A percentile compares a stretch with the other conserved stretches of the same genome.
Conservation (phyloP, 1,140 invertebrate species). For the Heliothis subflexa region DNA sequence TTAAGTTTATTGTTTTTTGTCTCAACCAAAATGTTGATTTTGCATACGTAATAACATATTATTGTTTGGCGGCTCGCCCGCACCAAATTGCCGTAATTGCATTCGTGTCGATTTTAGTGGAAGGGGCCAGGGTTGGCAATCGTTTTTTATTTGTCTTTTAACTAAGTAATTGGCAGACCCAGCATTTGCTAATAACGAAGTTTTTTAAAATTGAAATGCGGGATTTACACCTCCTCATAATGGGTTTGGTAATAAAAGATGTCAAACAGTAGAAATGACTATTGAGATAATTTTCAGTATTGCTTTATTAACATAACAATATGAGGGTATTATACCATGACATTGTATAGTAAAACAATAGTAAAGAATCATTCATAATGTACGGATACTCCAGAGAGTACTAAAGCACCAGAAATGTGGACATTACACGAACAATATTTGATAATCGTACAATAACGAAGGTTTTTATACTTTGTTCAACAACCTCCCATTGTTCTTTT, state of each 20-base stretch:
- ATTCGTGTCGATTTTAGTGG: conserved; percentile 3
- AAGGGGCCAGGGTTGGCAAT: neutral
- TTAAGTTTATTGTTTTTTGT: conserved; percentile 1
- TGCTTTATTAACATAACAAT: conserved; percentile 16
- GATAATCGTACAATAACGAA: conserved; percentile 17
- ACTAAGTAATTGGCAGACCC: neutral
- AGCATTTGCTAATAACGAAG: neutral
- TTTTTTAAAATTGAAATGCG: no score
- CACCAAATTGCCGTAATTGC: conserved; percentile 7
- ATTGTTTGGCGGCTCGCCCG: neutral
- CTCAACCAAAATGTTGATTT: conserved; percentile 10
- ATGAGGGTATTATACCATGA: conserved; percentile 16
- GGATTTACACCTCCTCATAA: neutral
- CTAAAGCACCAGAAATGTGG: conserved; percentile 17
- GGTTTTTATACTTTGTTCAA: conserved; percentile 53
- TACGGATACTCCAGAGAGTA: neutral
- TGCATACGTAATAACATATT: conserved; percentile 15
- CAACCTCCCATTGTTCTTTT: conserved; percentile 58
- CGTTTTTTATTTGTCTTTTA: conserved; percentile 3
- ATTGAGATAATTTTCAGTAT: conserved; percentile 2
- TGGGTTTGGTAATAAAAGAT: neutral
- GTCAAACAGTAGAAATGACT: neutral
- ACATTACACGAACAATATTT: conserved; percentile 41
- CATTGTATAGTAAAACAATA: conserved; percentile 27
- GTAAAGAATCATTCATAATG: conserved; percentile 26